Evolutionary conservation across 2,888 invertebrate species (phyloP).

Genomic region (Malachius bipustulatus): DNA sequence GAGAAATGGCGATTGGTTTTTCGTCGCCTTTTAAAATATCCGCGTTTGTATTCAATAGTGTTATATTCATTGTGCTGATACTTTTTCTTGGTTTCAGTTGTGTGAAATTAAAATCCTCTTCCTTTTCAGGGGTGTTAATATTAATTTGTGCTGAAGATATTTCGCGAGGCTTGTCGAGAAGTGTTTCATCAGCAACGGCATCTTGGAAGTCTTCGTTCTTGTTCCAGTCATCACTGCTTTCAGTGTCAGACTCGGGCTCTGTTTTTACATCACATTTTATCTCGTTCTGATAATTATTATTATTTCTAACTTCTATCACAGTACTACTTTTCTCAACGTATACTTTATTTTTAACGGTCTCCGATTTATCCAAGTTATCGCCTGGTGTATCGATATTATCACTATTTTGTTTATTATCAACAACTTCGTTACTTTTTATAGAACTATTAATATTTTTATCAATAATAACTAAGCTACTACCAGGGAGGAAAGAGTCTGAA

Average conservation of each 20-base stretch:
- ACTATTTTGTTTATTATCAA: neutral
- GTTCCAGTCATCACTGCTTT: slow-evolving; percentile 22
- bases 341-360: slow-evolving; percentile 20
- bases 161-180: slow-evolving; percentile 4
- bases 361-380: too few relatives aligned
- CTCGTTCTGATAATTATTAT: slow-evolving; percentile 16
- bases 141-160: too few relatives aligned
- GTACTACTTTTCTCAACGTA: slow-evolving; percentile 36
- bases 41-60: slow-evolving; percentile 10
- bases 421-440: too few relatives aligned
- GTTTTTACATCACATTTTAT: slow-evolving; percentile 11
- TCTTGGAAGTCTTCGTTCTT: slow-evolving; percentile 24
- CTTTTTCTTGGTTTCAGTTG: slow-evolving; percentile 20
- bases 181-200: slow-evolving; percentile 21
- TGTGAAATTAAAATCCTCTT: too few relatives aligned
- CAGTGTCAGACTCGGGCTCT: slow-evolving; percentile 21
- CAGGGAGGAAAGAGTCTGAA: too few relatives aligned
- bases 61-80: slow-evolving; percentile 22
- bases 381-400: slow-evolving; percentile 11
- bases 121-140: too few relatives aligned
- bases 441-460: too few relatives aligned
- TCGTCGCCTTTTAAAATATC: slow-evolving; percentile 3
- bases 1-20: neutral
- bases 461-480: too few relatives aligned
- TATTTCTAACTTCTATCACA: slow-evolving; percentile 32